Evolutionary conservation across 2,888 invertebrate genomes (phyloP), one percentile per base, ranked within the genome.

Genomic region (Drosophila subsilvestris): DNA sequence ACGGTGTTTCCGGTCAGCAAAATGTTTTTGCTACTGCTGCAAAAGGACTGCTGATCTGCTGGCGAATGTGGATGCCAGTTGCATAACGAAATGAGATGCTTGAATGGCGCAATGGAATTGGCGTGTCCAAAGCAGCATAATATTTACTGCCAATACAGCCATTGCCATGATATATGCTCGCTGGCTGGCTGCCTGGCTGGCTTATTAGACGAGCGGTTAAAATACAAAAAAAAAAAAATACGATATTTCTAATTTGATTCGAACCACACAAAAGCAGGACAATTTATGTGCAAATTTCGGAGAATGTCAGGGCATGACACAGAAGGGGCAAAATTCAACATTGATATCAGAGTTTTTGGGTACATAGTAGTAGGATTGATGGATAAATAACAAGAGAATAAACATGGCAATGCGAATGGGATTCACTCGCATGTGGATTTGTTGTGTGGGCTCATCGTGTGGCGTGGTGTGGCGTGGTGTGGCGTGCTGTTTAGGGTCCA

Each of bases 1-100:
- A 27, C 65, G 53, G 51, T 66, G 48, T 67, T 66, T 66, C 65
- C 65, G 65, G 65, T 44, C 68, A 67, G 65, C 55, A 66, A 48
- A 66, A 55, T 48, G 54, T 47, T 14, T n/a, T n/a, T 37, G 32
- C 12, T 37, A 5, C 32, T 1, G 32, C 12, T 14, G 37, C 37
- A 17, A 17, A 22, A 14, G 29, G 51, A 22, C 10, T 37, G n/a
- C n/a, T n/a, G n/a, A n/a, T 8, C 27, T 27, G 27, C 27, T 3
- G 12, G 22, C 32, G 49, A n/a, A 29, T 27, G 20, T 42, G 44
- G 51, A 59, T 42, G 14, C 42, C 42, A n/a, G 27, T 55, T 60
- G 60, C 56, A 61, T 57, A 57, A 57, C 27, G 14, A 68, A 68
- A 67, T 68, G 58, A 67, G 66, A 68, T 56, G 61, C 61, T 56